phyloP scores from a whole-genome alignment of 2,797 vertebrate species.

The Lepidocolaptes lacrymiger region DNA sequence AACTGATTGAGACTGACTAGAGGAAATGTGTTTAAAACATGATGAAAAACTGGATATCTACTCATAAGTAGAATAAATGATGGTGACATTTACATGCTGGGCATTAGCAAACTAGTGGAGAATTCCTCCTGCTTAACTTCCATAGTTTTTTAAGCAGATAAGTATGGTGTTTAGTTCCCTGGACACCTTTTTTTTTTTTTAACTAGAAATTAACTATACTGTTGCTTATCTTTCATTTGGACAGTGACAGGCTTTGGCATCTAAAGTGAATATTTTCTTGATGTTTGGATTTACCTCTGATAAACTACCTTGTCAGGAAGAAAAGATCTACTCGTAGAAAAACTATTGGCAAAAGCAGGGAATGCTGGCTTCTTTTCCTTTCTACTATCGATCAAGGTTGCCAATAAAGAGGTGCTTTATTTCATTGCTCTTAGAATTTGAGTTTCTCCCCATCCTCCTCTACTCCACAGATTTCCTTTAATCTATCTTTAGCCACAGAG shows the following conservation, averaged over 20 bases:
- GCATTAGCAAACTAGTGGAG: background rate
- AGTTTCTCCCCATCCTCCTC: background rate
- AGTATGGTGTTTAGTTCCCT: background rate
- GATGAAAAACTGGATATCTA: background rate
- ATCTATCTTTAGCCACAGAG: background rate
- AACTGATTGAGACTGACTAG: background rate
- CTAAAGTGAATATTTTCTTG: background rate
- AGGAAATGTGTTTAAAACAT: slow-evolving; percentile 1
- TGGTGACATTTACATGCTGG: background rate
- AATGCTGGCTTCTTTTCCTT: background rate
- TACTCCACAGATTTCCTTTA: background rate
- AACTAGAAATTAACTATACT: background rate
- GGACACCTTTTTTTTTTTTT: background rate
- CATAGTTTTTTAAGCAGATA: background rate
- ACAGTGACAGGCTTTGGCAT: background rate
- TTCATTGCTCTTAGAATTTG: background rate
- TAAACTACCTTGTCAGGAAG: background rate
- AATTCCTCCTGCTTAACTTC: background rate
- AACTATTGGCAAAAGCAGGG: background rate
- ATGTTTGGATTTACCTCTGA: background rate
- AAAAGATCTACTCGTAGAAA: background rate
- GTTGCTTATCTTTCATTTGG: background rate
- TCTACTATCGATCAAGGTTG: background rate
- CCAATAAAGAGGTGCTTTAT: background rate
- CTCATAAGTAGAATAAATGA: background rate